Percentiles rank a stretch among this genome's conserved stretches.
Evolutionary conservation across 2,113 vertebrate genomes (phyloP).

Genomic region (Piaya cayana): DNA sequence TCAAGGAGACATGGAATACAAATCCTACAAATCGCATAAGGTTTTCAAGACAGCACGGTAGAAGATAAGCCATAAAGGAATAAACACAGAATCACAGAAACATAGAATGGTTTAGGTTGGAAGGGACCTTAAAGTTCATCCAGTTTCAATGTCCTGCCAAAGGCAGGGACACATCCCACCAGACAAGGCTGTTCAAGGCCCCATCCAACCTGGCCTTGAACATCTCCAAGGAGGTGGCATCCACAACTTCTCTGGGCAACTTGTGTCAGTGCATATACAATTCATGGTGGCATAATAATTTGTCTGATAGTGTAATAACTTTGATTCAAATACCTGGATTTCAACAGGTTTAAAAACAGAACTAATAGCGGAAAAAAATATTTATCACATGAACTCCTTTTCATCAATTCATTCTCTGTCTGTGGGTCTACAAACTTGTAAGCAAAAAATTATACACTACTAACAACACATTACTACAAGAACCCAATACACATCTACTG

Average conservation of each 20-base stretch:
- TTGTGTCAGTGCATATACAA: neutral
- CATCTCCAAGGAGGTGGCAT: no score
- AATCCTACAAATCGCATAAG: neutral
- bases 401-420: neutral
- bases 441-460: neutral
- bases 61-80: slow-evolving; percentile 1
- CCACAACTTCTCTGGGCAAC: no score
- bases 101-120: no score
- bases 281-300: neutral
- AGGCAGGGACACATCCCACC: no score
- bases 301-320: neutral
- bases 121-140: no score
- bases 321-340: neutral
- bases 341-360: neutral
- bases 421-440: neutral
- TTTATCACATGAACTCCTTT: neutral
- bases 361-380: neutral
- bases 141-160: no score
- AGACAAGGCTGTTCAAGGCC: no score
- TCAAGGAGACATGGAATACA: slow-evolving; percentile 23
- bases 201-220: no score
- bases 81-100: neutral
- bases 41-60: neutral
- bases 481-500: neutral
- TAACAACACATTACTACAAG: neutral